phyloP scores from a whole-genome alignment of 2,797 vertebrate species.

The Acanthurus tractus region DNA sequence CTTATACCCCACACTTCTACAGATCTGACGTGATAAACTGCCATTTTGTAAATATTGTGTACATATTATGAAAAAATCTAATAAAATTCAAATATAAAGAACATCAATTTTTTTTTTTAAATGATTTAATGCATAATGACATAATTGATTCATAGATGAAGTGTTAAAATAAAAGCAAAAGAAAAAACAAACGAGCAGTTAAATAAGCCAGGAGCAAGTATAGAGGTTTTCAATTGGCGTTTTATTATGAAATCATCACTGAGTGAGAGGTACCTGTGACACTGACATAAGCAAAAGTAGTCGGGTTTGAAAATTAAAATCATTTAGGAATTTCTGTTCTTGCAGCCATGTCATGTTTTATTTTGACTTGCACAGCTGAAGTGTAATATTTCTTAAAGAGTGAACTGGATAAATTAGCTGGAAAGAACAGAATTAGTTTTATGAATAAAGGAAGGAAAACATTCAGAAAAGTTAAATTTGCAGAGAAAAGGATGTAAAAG shows the following conservation, averaged over 20 bases:
- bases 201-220: background rate
- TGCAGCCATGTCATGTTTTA: no score
- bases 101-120: background rate
- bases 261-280: slow-evolving; percentile 46
- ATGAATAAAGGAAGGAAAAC: background rate
- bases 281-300: background rate
- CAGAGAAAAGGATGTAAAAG: background rate
- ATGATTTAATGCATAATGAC: background rate
- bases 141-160: background rate
- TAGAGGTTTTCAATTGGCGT: background rate
- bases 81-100: slow-evolving; percentile 75
- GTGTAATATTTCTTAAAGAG: background rate
- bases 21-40: slow-evolving; percentile 75
- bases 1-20: slow-evolving; percentile 36
- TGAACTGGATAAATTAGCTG: slow-evolving; percentile 1
- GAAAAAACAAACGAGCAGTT: no score
- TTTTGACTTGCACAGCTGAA: background rate
- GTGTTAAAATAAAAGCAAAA: background rate
- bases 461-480: background rate
- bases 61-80: slow-evolving; percentile 75
- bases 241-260: slow-evolving; percentile 60
- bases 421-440: background rate
- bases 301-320: background rate
- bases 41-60: slow-evolving; percentile 84
- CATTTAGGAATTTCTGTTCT: background rate